Base-by-base conservation (phyloP, 2,888 invertebrate species). In the Phytoseiulus persimilis region DNA sequence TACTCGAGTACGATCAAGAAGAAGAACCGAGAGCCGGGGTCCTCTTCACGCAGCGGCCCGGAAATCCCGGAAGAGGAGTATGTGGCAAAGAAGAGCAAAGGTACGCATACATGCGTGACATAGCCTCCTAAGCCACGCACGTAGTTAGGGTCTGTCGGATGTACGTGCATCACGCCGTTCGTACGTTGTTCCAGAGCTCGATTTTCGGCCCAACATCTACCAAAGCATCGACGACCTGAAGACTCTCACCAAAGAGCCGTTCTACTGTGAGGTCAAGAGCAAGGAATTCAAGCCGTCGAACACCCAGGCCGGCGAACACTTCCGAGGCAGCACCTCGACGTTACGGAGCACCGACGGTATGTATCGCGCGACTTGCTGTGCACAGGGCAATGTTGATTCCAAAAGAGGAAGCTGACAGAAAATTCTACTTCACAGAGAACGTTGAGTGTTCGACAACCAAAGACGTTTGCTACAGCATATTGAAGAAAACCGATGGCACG, bases 201-300 rank as follows among this genome's bases (percentile, higher is more conserved):
- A 91, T n/a, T 91, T 87, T 45, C 94, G 94, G 91, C 91, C 91
- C 65, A 91, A 91, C 87, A 94, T 96, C 90, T 97, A 97, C 92
- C 95, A 96, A 91, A 95, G 95, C 91, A 95, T 96, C 91, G 95
- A 95, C 89, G 95, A 96, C 91, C 89, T 92, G 23, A 92, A 92
- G 89, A 90, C 90, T 84, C 92, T 92, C 33, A 94, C 95, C 90
- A 90, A 91, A 89, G 91, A 91, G 45, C 91, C 91, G 83, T 91
- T 92, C 90, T 91, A 91, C 90, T 91, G 91, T 90, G 92, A 92
- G 91, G 91, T 91, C 11, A 91, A 91, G 83, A 90, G 90, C 84
- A 90, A 90, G 32, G 90, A 90, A 33, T 89, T 83, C 33, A 83
- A 39, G 28, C 9, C 31, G 87, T 87, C 87, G 90, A 31, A 90